Evolutionary conservation across 2,797 vertebrate genomes (phyloP).

Genomic region (Pempheris klunzingeri): DNA sequence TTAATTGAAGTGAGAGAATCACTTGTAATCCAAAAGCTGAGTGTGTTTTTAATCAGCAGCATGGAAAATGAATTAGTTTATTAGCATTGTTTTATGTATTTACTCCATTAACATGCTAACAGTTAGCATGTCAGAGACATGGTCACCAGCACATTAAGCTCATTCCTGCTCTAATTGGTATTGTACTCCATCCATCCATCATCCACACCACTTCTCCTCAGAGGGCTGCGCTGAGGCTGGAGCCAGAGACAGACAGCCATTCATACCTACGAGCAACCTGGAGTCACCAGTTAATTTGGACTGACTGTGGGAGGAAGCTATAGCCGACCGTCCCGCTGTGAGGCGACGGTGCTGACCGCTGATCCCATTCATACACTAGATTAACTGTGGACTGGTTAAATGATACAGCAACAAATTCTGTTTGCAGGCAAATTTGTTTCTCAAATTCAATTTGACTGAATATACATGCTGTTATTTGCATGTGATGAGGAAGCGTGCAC

Average conservation of each 20-base stretch:
- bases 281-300: no score
- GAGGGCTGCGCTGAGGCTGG: no score
- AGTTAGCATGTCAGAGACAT: not conserved
- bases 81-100: not conserved
- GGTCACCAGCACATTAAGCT: not conserved
- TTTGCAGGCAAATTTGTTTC: slow-evolving; percentile 33
- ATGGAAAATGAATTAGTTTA: not conserved
- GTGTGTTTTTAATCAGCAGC: slow-evolving; percentile 9
- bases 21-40: not conserved
- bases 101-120: not conserved
- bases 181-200: no score
- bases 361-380: not conserved
- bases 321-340: no score
- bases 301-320: no score
- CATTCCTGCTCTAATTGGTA: not conserved
- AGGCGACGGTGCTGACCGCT: no score
- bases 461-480: slow-evolving; percentile 32
- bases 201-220: no score
- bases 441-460: slow-evolving; percentile 34
- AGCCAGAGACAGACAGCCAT: no score
- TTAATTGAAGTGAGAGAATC: not conserved
- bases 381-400: not conserved
- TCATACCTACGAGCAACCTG: no score
- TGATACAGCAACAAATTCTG: not conserved
- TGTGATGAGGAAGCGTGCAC: not conserved